phyloP scores from a whole-genome alignment of 2,888 invertebrate species.

The Drosophila neutralis region DNA sequence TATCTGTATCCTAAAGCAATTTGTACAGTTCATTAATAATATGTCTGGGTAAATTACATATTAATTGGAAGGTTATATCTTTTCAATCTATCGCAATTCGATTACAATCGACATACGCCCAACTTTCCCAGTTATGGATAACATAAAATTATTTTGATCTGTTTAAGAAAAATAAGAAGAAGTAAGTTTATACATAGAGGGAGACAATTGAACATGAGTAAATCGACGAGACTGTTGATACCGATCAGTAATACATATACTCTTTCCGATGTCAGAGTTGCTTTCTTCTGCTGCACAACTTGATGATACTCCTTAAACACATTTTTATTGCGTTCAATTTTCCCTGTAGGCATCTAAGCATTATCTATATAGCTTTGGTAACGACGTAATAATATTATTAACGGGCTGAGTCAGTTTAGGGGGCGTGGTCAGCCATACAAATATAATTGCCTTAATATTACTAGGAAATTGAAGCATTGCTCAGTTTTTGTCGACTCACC shows the following conservation, averaged over 20 bases:
- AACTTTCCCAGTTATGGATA: not conserved
- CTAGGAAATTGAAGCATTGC: slow-evolving; percentile 66
- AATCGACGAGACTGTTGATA: not conserved
- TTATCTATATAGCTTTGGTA: not conserved
- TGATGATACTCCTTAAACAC: not conserved
- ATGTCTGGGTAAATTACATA: too few species aligned
- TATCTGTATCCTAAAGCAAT: too few species aligned
- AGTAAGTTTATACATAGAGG: too few species aligned
- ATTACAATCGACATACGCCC: too few species aligned
- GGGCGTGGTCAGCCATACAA: slow-evolving; percentile 25
- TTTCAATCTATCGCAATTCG: too few species aligned
- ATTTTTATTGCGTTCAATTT: not conserved
- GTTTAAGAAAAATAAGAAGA: not conserved
- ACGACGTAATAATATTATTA: slow-evolving; percentile 36
- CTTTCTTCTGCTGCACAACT: not conserved
- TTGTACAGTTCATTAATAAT: too few species aligned
- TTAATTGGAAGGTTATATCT: too few species aligned
- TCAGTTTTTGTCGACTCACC: slow-evolving; percentile 26
- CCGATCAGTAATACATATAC: not conserved
- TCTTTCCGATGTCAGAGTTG: too few species aligned
- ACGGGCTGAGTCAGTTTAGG: not conserved
- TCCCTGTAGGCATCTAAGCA: not conserved
- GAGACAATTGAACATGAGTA: too few species aligned
- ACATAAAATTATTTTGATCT: too few species aligned
- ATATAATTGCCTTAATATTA: slow-evolving; percentile 79